phyloP scores from a whole-genome alignment of 2,113 vertebrate genomes.

The Prinia subflava region DNA sequence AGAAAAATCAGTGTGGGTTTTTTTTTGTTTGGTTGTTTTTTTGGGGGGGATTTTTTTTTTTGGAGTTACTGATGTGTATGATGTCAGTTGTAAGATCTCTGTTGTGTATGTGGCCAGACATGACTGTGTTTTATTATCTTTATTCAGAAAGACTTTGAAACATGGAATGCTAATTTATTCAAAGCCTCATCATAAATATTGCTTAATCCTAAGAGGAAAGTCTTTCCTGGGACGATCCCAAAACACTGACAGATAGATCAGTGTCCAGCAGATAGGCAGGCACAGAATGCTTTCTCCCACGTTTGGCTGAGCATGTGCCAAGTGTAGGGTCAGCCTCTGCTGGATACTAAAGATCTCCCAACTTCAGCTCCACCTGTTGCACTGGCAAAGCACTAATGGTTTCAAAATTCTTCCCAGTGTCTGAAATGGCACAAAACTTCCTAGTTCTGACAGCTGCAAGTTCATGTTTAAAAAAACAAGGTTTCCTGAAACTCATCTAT shows the following conservation, averaged over 20 bases:
- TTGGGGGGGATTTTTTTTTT: background rate
- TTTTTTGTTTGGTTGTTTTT: too few species aligned
- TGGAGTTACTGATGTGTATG: background rate
- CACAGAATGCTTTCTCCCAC: background rate
- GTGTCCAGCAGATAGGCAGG: background rate
- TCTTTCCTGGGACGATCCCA: background rate
- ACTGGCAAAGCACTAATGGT: background rate
- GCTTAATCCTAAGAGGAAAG: background rate
- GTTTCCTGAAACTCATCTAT: background rate
- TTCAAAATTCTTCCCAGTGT: background rate
- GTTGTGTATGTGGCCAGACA: background rate
- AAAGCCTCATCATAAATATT: background rate
- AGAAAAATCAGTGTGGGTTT: background rate
- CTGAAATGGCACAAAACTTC: background rate
- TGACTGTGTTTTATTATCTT: background rate
- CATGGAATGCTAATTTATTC: background rate
- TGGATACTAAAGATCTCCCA: background rate
- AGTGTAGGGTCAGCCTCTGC: background rate
- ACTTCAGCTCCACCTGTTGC: background rate
- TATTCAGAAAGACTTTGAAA: background rate
- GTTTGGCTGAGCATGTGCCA: background rate
- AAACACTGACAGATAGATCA: background rate
- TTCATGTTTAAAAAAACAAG: background rate
- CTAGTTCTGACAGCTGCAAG: background rate
- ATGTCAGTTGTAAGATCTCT: background rate